Conservation (phyloP, 92 coral and sea anemone species). For the Isaurus tuberculatus region DNA sequence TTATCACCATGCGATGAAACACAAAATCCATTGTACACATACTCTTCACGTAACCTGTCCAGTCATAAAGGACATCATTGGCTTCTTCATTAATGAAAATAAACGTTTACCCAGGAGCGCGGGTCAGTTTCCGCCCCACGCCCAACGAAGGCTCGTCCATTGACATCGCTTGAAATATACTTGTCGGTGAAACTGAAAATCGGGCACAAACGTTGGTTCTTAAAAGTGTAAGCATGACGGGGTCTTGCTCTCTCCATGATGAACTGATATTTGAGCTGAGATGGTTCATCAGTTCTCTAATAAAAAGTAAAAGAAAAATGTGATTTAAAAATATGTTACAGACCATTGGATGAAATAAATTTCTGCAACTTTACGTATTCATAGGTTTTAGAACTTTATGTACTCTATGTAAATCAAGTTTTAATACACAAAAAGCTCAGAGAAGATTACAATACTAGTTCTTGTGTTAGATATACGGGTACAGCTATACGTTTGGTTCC, state of each 20-base stretch:
- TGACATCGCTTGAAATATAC: conserved; percentile 18
- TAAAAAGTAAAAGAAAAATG: not conserved
- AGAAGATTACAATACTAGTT: too few relatives aligned
- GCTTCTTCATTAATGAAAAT: not conserved
- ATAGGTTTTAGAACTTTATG: too few relatives aligned
- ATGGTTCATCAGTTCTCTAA: not conserved
- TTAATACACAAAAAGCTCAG: too few relatives aligned
- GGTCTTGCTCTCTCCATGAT: not conserved
- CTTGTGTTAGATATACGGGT: too few relatives aligned
- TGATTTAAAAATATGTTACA: too few relatives aligned
- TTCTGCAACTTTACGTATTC: too few relatives aligned
- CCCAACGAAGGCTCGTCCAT: conserved; percentile 34
- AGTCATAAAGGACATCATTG: not conserved
- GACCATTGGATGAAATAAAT: too few relatives aligned
- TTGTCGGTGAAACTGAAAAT: not conserved
- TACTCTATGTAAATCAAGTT: too few relatives aligned
- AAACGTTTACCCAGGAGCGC: not conserved
- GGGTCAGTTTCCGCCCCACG: conserved; percentile 6
- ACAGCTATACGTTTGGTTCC: too few relatives aligned
- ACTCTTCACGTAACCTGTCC: not conserved
- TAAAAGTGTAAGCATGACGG: conserved; percentile 6
- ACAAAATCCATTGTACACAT: too few relatives aligned
- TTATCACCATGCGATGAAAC: too few relatives aligned
- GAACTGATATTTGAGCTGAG: conserved; percentile 20
- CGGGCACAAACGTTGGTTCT: not conserved